Evolutionary conservation across 2,888 invertebrate species (phyloP), one percentile per base, ranked within the genome.

Genomic region (Ichneumon xanthorius): DNA sequence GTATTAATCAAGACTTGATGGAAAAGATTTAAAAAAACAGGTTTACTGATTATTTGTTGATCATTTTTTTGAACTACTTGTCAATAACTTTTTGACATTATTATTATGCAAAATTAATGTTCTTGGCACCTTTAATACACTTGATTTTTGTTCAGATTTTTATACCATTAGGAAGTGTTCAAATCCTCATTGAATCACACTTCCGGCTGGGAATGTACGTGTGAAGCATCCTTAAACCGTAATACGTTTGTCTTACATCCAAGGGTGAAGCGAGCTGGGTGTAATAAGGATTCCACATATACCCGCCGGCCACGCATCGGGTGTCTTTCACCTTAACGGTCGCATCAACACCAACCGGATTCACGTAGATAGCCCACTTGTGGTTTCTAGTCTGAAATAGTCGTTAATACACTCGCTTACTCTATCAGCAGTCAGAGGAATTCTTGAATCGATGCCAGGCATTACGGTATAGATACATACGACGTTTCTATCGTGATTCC

Each of bases 291-390:
- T 98, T 98, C 98, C 98, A 98, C 14, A 97, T 95, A 92, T 98
- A 98, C 7, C 98, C 98, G 33, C 97, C 98, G 1, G 98, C 98
- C 9, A 98, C 97, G 93, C 98, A 98, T 88, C 98, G 95, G 0
- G 98, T 97, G 87, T 95, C 95, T 84, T 97, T 96, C 53, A 97
- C 96, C 93, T 96, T 95, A 6, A 98, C 98, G 0, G 97, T 96
- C 0, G 98, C 98, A 94, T 98, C 98, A 78, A 98, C 98, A 0
- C 98, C 98, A 65, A 98, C 97, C 0, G 98, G 97, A 94, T 98
- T 98, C 53, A 98, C 98, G 93, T 96, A 98, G 89, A 98, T 97
- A 75, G 97, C 97, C 98, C 98, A 98, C 90, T 97, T 96, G 94
- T 98, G 98, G 91, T 97, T 95, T 90, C 95, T 95, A 0, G 98